phyloP scores from a whole-genome alignment of 2,888 invertebrate genomes.

The Nematopogon swammerdamellus region DNA sequence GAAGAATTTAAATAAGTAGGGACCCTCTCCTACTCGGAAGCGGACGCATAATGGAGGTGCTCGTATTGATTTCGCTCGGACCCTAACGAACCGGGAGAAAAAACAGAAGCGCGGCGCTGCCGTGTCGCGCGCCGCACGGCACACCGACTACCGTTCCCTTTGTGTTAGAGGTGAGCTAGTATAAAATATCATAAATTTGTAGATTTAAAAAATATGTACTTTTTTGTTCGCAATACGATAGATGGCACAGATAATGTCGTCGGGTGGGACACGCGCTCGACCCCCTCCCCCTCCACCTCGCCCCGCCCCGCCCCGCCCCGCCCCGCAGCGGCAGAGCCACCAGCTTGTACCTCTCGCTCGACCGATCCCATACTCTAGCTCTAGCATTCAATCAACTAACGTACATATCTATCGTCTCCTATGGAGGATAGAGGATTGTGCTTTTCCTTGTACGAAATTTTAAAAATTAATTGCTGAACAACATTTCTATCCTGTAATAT shows the following conservation, averaged over 20 bases:
- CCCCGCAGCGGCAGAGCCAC: no score
- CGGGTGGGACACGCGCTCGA: no score
- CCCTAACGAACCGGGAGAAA: not conserved
- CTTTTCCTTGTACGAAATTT: no score
- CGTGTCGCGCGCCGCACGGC: constrained; percentile 12
- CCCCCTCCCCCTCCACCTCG: no score
- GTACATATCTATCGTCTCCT: no score
- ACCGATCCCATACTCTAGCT: no score
- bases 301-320: no score
- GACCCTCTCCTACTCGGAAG: constrained; percentile 18
- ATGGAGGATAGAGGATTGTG: no score
- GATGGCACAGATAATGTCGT: not conserved
- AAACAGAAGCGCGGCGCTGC: not conserved
- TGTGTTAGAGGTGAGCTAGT: not conserved
- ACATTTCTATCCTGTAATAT: no score
- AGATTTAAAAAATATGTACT: not conserved
- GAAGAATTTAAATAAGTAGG: constrained; percentile 48
- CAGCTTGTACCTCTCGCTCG: no score
- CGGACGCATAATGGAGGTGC: not conserved
- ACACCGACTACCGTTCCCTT: constrained; percentile 12
- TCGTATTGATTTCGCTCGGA: not conserved
- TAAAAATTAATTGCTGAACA: no score
- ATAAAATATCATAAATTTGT: constrained; percentile 1
- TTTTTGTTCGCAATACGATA: not conserved
- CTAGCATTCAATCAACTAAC: no score